Evolutionary conservation across 2,888 invertebrate genomes (phyloP), one percentile per base, ranked within the genome.

Genomic region (Fragum fragum): DNA sequence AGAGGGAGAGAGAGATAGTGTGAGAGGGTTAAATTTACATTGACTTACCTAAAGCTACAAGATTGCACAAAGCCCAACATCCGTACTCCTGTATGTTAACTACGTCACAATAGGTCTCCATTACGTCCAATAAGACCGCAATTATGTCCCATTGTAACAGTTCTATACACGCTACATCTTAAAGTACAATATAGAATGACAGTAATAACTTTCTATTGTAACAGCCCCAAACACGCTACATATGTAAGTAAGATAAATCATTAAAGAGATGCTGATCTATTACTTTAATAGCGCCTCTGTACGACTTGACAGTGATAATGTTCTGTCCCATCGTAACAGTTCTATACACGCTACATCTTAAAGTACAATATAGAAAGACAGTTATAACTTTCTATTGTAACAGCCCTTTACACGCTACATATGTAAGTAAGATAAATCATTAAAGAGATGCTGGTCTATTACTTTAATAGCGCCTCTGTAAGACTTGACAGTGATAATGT

Each of bases 31-130:
- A n/a, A n/a, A n/a, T n/a, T n/a, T n/a, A n/a, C n/a, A 59, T 47
- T n/a, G 7, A n/a, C 47, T 14, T 77, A 90, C 90, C 91, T 21
- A 84, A 69, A 1, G 83, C 83, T 3, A 86, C 81, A n/a, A 92
- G 47, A 70, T 91, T 92, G 73, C 88, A 88, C 57, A 92, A 68
- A 0, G 90, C 90, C 92, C 92, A 92, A 21, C 85, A 88, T 0
- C 88, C 89, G 73, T 90, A 89, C 71, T 92, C 92, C 26, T 85
- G 79, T 7, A 92, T 88, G 29, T 76, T 73, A 5, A 72, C 75
- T 29, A 87, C 85, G 9, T 81, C 73, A n/a, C 74, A 72, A 39
- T 77, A 83, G 29, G 78, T 79, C 63, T 74, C 82, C 88, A 91
- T 85, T 7, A 88, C 32, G 16, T 77, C 72, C 42, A 77, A 26